Conservation (phyloP, 1,140 invertebrate genomes). For the Drosophila subpulchrella region DNA sequence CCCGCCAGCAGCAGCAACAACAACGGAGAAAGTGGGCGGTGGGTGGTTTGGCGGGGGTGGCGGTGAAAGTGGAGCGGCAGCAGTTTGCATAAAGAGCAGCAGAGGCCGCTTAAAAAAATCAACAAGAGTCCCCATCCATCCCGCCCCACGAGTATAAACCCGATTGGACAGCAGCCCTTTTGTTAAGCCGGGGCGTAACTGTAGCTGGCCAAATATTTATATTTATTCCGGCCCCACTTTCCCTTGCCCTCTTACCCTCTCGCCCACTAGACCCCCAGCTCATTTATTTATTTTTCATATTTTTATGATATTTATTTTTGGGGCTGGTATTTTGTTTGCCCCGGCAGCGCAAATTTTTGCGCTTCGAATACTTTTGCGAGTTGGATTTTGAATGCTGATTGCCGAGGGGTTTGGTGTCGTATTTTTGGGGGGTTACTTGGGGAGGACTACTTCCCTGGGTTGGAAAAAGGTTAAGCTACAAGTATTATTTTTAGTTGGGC, state of each 20-base stretch:
- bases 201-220: conserved; percentile 79
- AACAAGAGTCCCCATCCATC: conserved; percentile 19
- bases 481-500: conserved; percentile 52
- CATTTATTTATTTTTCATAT: conserved; percentile 79
- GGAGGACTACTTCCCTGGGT: not conserved
- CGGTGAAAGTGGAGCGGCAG: conserved; percentile 18
- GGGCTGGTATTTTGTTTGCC: conserved; percentile 53
- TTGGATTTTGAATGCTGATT: conserved; percentile 42
- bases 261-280: conserved; percentile 1
- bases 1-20: conserved; percentile 60
- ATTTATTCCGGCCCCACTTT: conserved; percentile 33
- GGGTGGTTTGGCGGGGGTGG: not conserved
- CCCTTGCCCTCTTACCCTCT: not conserved
- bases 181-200: conserved; percentile 67
- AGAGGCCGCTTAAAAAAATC: conserved; percentile 61
- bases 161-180: conserved; percentile 58
- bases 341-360: conserved; percentile 51
- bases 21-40: conserved; percentile 8
- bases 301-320: conserved; percentile 75
- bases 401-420: not conserved
- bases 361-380: conserved; percentile 49
- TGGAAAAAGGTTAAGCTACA: conserved; percentile 49
- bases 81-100: conserved; percentile 79
- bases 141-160: conserved; percentile 22
- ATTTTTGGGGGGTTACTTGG: not conserved